Conservation (phyloP, 2,888 invertebrate species). For the Ornithoptera alexandrae region DNA sequence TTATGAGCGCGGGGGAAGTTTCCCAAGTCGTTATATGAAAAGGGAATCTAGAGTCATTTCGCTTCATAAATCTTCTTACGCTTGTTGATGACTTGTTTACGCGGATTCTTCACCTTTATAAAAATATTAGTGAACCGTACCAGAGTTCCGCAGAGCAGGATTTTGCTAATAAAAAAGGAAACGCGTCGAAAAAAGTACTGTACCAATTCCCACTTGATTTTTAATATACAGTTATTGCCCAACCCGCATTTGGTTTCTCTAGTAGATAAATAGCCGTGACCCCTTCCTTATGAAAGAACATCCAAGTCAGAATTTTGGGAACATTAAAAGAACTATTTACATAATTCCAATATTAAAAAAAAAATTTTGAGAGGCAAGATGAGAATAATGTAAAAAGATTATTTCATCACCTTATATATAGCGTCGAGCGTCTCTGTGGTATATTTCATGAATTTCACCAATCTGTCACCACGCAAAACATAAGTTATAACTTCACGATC, state of each 20-base stretch:
- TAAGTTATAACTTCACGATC: no score
- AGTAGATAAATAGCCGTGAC: no score
- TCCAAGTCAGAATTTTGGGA: no score
- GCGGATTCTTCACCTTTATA: conserved; percentile 44
- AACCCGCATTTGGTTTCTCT: not conserved
- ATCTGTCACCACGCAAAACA: no score
- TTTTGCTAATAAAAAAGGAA: not conserved
- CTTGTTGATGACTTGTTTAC: conserved; percentile 46
- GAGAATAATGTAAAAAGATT: no score
- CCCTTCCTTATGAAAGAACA: no score
- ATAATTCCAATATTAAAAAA: no score
- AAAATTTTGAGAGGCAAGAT: no score
- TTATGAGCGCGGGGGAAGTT: conserved; percentile 56
- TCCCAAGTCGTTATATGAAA: conserved; percentile 61
- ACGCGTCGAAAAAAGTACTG: not conserved
- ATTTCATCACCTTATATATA: no score
- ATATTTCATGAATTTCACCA: no score
- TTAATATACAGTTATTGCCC: not conserved
- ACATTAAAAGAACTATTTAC: no score
- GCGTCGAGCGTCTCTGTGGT: no score
- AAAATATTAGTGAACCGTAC: conserved; percentile 2
- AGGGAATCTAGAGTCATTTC: conserved; percentile 66
- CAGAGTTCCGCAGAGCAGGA: not conserved
- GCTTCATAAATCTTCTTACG: conserved; percentile 60
- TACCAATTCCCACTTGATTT: not conserved